phyloP scores from a whole-genome alignment of 2,113 vertebrate species.

The Bos taurus region DNA sequence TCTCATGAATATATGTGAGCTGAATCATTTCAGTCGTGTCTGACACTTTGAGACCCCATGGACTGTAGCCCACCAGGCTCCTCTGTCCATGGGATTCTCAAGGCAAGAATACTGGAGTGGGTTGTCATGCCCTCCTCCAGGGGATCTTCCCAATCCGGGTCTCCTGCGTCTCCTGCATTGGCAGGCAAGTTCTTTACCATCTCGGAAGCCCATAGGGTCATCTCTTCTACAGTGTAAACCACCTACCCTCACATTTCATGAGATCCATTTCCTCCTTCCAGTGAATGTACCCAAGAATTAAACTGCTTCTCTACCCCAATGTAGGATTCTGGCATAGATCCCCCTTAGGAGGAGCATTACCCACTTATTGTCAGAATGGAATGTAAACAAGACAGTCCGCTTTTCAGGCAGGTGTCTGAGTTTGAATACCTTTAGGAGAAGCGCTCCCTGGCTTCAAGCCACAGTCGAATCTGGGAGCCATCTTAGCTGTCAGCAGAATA shows the following conservation, averaged over 20 bases:
- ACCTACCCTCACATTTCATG: background rate
- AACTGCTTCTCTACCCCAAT: background rate
- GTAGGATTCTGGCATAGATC: background rate
- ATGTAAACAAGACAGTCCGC: background rate
- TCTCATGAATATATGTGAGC: background rate
- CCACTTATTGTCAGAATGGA: background rate
- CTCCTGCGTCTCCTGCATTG: rapidly evolving
- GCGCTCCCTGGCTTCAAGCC: background rate
- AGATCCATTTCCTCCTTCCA: background rate
- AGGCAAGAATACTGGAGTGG: background rate
- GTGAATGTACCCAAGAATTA: background rate
- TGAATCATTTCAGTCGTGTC: too few relatives aligned
- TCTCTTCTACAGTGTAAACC: background rate
- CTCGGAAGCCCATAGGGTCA: background rate
- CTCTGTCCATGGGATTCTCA: background rate
- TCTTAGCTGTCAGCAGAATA: background rate
- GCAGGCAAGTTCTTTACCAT: background rate
- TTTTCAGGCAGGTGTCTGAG: background rate
- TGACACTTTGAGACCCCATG: too few relatives aligned
- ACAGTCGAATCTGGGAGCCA: background rate
- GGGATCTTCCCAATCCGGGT: background rate
- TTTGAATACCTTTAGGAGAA: background rate
- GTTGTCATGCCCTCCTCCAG: background rate
- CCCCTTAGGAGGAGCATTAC: background rate
- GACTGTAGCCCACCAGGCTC: background rate